A percentile compares a stretch with the other conserved stretches of the same genome.
Conservation (phyloP, 2,113 vertebrate species). For the Callaeas wilsoni region DNA sequence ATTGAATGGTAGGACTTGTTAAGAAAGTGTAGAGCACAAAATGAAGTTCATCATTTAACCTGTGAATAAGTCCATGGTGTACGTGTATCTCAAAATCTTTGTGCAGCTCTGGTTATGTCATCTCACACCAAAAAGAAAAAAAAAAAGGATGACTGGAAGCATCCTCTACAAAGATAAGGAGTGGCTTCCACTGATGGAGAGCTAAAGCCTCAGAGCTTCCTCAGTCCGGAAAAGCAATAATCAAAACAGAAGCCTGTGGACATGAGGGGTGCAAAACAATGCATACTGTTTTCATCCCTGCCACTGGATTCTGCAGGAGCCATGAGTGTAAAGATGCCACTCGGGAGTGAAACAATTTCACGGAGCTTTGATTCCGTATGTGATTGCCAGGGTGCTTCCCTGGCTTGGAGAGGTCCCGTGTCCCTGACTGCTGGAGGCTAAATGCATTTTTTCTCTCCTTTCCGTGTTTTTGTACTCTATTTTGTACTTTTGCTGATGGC, state of each 20-base stretch:
- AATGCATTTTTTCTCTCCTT: background rate
- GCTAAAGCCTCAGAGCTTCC: background rate
- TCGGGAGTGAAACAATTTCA: background rate
- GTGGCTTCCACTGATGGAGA: background rate
- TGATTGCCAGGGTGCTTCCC: background rate
- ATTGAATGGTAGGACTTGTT: background rate
- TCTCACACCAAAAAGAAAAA: background rate
- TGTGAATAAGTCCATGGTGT: background rate
- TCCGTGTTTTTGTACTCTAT: background rate
- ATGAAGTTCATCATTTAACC: background rate
- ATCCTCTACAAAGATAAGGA: background rate
- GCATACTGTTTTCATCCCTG: background rate
- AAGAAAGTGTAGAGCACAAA: background rate
- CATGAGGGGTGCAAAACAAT: accelerated
- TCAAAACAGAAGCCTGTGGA: background rate
- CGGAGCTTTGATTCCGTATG: background rate
- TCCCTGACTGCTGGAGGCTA: background rate
- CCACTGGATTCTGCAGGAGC: background rate
- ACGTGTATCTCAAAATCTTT: accelerated
- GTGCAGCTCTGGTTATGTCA: background rate
- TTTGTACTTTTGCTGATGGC: background rate
- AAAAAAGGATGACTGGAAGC: background rate
- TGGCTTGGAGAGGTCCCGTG: background rate
- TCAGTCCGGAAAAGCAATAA: background rate
- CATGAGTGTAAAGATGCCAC: accelerated